Base-by-base conservation (phyloP, 1,140 invertebrate species). In the Eulimnadia texana region DNA sequence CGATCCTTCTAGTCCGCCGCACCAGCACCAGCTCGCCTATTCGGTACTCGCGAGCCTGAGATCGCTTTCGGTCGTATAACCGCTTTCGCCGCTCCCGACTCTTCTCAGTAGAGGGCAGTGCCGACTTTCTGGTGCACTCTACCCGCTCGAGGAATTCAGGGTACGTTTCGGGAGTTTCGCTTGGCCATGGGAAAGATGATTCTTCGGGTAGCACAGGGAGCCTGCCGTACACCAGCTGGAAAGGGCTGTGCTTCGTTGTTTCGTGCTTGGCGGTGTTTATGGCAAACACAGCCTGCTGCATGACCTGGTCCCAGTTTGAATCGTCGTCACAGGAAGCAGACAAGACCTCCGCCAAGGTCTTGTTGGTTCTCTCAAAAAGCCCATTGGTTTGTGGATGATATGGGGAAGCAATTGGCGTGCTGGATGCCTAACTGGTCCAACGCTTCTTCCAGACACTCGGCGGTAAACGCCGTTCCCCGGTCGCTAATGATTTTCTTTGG, bases 171-270 rank as follows among this genome's bases (percentile, higher is more conserved):
- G 10, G 13, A 13, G 23, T 13, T 28, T 29, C 50, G 1, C 22
- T 29, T 0, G 10, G 13, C 24, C 22, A 27, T 13, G 60, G 60
- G 50, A 53, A 53, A 16, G 33, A 13, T 1, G 47, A 13, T 61
- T 61, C 60, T 11, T 61, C 24, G 2, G 62, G 60, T 25, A 63
- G 11, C 1, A 47, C 20, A 9, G 73, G 67, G 63, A 72, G 70
- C 49, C 64, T 64, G 3, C 75, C 74, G 55, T 74, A 76, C 11
- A 78, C 16, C 3, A 78, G 25, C 67, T 75, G 71, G 55, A 73
- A 72, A 0, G 75, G 72, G 6, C 70, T 64, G 62, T n/a, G 73
- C 13, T 68, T 65, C 0, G 72, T 77, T 0, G 68, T 65, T 47
- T 63, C 62, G 58, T 78, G 76, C 24, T 24, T 60, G 2, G 64